Evolutionary conservation across 2,888 invertebrate species (phyloP).

Genomic region (Monopis laevigella): DNA sequence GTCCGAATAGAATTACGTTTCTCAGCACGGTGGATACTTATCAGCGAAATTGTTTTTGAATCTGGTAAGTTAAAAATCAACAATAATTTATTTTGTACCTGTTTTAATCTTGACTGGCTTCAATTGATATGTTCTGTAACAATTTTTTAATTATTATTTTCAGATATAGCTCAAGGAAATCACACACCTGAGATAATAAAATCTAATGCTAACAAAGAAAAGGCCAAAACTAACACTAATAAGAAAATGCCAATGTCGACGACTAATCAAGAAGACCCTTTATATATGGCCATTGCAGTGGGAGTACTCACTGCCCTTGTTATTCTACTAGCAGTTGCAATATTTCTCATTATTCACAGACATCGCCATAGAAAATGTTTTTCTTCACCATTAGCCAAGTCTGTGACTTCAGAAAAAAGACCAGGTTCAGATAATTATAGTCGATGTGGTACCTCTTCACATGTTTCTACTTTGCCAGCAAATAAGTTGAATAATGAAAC

Average conservation of each 20-base stretch:
- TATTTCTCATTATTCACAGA: constrained; percentile 76
- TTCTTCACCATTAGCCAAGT: constrained; percentile 71
- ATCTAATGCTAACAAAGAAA: constrained; percentile 57
- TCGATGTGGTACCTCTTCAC: constrained; percentile 58
- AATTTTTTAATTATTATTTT: neutral
- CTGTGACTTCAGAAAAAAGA: constrained; percentile 47
- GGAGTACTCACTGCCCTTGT: constrained; percentile 80
- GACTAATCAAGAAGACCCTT: constrained; percentile 74
- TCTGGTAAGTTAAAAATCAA: constrained; percentile 66
- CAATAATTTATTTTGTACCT: neutral
- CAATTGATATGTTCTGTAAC: neutral
- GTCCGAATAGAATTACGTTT: constrained; percentile 82
- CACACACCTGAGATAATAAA: constrained; percentile 75
- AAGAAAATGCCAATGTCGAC: constrained; percentile 73
- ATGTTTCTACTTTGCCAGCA: constrained; percentile 57
- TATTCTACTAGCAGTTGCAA: constrained; percentile 75
- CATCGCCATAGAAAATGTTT: constrained; percentile 78
- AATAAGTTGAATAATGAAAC: constrained; percentile 63
- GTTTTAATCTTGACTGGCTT: neutral
- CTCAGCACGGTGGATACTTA: constrained; percentile 86
- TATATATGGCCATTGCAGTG: constrained; percentile 80
- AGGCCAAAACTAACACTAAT: constrained; percentile 50
- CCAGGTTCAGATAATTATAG: constrained; percentile 68
- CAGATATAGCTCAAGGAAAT: constrained; percentile 76
- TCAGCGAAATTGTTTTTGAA: constrained; percentile 89